Evolutionary conservation across 2,797 vertebrate species (phyloP), one percentile per base, ranked within the genome.

Genomic region (Pelobates cultripes): DNA sequence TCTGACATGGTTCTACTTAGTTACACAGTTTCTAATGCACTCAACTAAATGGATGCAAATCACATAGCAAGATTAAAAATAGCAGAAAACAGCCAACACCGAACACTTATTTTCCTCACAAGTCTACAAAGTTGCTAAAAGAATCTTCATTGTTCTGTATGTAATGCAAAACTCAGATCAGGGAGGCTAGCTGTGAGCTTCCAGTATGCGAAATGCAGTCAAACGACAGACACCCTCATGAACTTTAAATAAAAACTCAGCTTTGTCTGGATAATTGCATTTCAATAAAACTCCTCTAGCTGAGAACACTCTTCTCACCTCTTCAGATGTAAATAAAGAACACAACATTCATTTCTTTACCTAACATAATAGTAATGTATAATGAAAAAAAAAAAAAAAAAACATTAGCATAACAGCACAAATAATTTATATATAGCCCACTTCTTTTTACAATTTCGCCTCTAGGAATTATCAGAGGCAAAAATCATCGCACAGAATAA

Each of bases 51-150:
- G 40, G 44, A 83, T 79, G 82, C 82, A 79, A 79, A 83, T 79
- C 57, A 75, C 72, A 43, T 79, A 44, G 41, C 82, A 75, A 42
- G 10, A 43, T 70, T 83, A 83, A 75, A 79, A 83, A 83, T 83
- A 83, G 77, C 70, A 74, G 47, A 17, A 68, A 74, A 70, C 61
- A 78, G 51, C 3, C 75, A 73, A 78, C 76, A 70, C n/a, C 6
- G n/a, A 40, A 53, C 42, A 47, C 13, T 66, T 60, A 47, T 13
- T 66, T 60, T 61, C 57, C 42, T 12, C 15, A 9, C 76, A 70
- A 70, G 28, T 64, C 75, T 73, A 44, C 13, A 83, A 83, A 83
- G 76, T 83, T 83, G 77, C n/a, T 66, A 79, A 71, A 75, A 83
- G 70, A 78, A 75, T 12, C 43, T 43, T 43, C 66, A 70, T 75